Conservation (phyloP, 1,140 invertebrate genomes). For the Rhyacophila brunnea region DNA sequence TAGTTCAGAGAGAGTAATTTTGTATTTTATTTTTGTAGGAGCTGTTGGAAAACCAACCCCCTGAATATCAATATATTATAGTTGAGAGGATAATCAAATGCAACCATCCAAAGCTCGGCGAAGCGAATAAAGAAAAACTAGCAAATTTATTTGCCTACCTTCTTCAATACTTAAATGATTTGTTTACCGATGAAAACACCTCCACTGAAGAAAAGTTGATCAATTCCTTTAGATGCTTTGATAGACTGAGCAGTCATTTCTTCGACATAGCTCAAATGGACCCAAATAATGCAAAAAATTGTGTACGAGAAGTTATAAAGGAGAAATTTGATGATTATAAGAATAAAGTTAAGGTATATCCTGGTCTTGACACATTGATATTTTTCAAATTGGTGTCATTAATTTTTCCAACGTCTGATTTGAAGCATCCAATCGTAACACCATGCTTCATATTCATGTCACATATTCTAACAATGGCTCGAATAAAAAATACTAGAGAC, state of each 20-base stretch:
- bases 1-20: too few relatives aligned
- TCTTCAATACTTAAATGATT: conserved; percentile 72
- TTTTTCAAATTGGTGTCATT: conserved; percentile 76
- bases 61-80: conserved; percentile 66
- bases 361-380: conserved; percentile 71
- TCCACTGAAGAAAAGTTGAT: conserved; percentile 50
- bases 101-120: conserved; percentile 74
- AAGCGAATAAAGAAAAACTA: conserved; percentile 75
- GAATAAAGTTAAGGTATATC: conserved; percentile 62
- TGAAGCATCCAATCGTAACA: conserved; percentile 80
- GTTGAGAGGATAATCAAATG: conserved; percentile 83
- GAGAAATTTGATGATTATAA: conserved; percentile 71
- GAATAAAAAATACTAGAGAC: conserved; percentile 62
- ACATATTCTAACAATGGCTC: conserved; percentile 68
- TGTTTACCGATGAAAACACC: conserved; percentile 53
- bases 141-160: conserved; percentile 70
- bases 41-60: conserved; percentile 60
- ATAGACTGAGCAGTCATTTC: conserved; percentile 65
- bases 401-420: conserved; percentile 87
- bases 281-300: conserved; percentile 63
- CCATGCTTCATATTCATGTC: conserved; percentile 81
- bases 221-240: conserved; percentile 61
- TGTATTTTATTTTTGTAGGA: conserved; percentile 50
- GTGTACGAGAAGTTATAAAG: conserved; percentile 67
- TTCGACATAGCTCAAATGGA: conserved; percentile 73